Evolutionary conservation across 2,113 vertebrate species (phyloP).

Genomic region (Cheilinus undulatus): DNA sequence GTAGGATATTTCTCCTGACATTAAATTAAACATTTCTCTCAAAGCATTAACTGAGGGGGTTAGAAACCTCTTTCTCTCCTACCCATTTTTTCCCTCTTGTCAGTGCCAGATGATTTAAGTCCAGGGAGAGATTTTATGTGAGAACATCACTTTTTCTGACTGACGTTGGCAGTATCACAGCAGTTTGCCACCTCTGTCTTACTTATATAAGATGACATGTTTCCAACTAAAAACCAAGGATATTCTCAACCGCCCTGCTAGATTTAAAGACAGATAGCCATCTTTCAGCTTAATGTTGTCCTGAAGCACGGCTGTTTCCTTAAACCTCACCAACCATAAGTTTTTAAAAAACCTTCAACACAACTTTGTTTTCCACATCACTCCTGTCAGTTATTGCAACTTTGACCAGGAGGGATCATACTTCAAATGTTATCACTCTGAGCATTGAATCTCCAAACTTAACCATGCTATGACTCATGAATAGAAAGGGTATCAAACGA

Average conservation of each 20-base stretch:
- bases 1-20: slow-evolving; percentile 54
- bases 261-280: slow-evolving; percentile 22
- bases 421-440: no score
- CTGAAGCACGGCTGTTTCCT: slow-evolving; percentile 4
- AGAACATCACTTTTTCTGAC: slow-evolving; percentile 1
- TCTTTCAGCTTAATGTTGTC: slow-evolving; percentile 8
- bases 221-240: slow-evolving; percentile 9
- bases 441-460: neutral
- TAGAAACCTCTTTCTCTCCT: slow-evolving; percentile 25
- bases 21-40: slow-evolving; percentile 70
- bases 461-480: neutral
- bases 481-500: no score
- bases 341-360: neutral
- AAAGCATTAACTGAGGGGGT: slow-evolving; percentile 31
- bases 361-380: neutral
- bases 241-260: slow-evolving; percentile 4
- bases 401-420: neutral
- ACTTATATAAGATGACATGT: slow-evolving; percentile 20
- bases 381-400: neutral
- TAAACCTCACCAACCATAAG: neutral
- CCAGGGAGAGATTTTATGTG: neutral
- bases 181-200: slow-evolving; percentile 1
- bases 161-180: neutral
- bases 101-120: slow-evolving; percentile 33
- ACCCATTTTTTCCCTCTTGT: neutral